Evolutionary conservation across 2,888 invertebrate genomes (phyloP), one percentile per base, ranked within the genome.

Genomic region (Gortyna flavago): DNA sequence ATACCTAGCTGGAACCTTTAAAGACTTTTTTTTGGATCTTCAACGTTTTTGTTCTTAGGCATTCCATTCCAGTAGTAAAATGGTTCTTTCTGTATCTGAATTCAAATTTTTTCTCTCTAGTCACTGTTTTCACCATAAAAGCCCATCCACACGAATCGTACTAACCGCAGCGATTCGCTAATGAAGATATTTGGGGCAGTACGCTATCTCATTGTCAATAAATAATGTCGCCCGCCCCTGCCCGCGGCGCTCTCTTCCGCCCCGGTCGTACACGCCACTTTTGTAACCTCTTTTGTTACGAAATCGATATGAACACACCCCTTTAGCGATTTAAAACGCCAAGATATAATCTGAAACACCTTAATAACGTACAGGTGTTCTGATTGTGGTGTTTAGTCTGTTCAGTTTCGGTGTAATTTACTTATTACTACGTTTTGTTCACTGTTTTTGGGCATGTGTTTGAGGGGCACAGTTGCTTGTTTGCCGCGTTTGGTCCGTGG

Each of bases 171-270:
- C 91, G 92, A 91, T 93, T 94, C 90, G 94, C 94, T 94, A 94
- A 94, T 94, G 94, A 94, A 94, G 94, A 94, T 93, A 94, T 94
- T 94, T 91, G 94, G 93, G 90, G 88, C 91, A 87, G 85, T 90
- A 72, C 84, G 90, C 90, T 94, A 94, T 94, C 94, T 93, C 89
- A 81, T 86, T 88, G 91, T 93, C 94, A 92, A 94, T 94, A 94
- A 94, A 94, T 94, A 93, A 90, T 87, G 85, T 83, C 90, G 88
- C 84, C 88, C 89, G 87, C 89, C 88, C 89, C 90, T 86, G 90
- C 89, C 85, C 85, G 91, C 88, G 89, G 90, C 83, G 83, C 86
- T 77, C 85, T 85, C 89, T 88, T 88, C 89, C 90, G 89, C 89
- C 82, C 85, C 80, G 75, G 76, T 70, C 70, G 75, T 78, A 82